Evolutionary conservation across 2,113 vertebrate genomes (phyloP).

Genomic region (Trogon melanurus): DNA sequence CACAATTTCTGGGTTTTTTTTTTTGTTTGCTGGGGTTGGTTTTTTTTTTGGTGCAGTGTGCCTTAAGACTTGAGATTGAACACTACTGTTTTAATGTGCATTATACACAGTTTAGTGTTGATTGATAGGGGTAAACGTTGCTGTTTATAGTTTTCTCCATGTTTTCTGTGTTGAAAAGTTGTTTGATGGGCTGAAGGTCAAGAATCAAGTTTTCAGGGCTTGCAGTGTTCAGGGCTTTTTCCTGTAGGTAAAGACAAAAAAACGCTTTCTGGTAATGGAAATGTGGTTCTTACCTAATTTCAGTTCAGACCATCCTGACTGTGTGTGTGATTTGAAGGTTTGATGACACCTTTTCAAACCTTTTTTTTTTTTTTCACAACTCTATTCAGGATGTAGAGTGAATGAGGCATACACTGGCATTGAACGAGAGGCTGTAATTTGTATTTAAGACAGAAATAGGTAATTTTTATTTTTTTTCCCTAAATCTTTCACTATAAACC

Average conservation of each 20-base stretch:
- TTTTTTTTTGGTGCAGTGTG: neutral
- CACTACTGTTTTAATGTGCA: neutral
- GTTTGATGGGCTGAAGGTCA: neutral
- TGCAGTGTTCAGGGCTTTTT: neutral
- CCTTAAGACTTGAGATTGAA: neutral
- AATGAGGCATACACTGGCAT: neutral
- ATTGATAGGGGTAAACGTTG: neutral
- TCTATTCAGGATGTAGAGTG: neutral
- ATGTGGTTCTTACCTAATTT: neutral
- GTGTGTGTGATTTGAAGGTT: neutral
- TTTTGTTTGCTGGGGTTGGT: neutral
- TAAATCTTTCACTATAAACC: neutral
- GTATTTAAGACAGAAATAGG: neutral
- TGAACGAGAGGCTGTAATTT: neutral
- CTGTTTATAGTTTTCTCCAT: neutral
- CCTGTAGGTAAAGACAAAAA: neutral
- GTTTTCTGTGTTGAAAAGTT: neutral
- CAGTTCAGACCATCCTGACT: neutral
- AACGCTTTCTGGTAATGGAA: neutral
- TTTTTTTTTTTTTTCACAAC: neutral
- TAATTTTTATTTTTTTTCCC: neutral
- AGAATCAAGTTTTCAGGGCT: neutral
- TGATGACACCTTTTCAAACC: neutral
- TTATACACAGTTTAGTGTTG: neutral
- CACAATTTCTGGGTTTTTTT: neutral